phyloP scores from a whole-genome alignment of 2,888 invertebrate genomes.

The Charanyca ferruginea region DNA sequence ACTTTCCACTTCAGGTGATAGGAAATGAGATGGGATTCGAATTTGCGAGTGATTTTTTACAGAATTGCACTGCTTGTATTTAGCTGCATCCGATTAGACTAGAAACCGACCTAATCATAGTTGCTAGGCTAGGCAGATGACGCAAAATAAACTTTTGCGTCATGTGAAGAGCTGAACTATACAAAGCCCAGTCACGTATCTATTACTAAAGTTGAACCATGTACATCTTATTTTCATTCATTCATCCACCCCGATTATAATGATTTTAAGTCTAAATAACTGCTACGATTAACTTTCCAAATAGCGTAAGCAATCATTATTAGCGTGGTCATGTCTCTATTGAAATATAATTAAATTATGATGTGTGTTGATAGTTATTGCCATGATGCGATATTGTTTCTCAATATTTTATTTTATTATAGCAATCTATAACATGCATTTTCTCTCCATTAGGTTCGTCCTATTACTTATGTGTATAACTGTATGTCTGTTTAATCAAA shows the following conservation, averaged over 20 bases:
- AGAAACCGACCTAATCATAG: not conserved
- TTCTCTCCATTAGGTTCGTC: not conserved
- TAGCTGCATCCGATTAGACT: not conserved
- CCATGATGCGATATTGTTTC: not conserved
- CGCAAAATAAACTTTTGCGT: no score
- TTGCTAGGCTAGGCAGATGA: not conserved
- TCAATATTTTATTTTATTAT: not conserved
- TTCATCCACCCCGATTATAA: no score
- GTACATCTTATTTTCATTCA: not conserved
- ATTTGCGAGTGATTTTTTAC: no score
- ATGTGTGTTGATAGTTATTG: slow-evolving; percentile 5
- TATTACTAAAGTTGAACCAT: no score
- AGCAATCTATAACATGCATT: slow-evolving; percentile 6
- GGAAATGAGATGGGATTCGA: no score
- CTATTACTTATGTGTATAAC: not conserved
- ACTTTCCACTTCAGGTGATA: no score
- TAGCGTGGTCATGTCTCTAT: slow-evolving; percentile 5
- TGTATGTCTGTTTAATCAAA: slow-evolving; percentile 3
- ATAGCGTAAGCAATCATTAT: not conserved
- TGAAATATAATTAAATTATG: slow-evolving; percentile 3
- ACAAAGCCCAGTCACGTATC: no score
- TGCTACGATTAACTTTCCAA: not conserved
- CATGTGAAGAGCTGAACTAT: no score
- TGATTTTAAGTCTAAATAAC: no score
- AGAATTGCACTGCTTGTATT: no score